Evolutionary conservation across 2,797 vertebrate species (phyloP).

Genomic region (Smutsia gigantea): DNA sequence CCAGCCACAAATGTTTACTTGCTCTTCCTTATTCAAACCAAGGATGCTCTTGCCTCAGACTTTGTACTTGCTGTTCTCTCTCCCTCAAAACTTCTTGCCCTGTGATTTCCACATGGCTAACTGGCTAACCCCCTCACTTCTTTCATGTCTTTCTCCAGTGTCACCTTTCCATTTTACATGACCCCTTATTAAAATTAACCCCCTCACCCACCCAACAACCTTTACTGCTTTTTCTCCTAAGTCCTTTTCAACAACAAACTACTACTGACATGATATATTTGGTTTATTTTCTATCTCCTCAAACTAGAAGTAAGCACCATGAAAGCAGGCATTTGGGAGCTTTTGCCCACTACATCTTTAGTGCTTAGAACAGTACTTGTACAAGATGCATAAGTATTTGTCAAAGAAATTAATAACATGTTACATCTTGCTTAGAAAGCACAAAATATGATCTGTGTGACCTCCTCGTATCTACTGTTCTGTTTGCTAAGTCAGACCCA

Average conservation of each 20-base stretch:
- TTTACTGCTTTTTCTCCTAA: not conserved
- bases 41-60: not conserved
- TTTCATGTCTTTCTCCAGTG: conserved; percentile 14
- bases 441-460: not conserved
- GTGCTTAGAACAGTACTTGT: not conserved
- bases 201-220: not conserved
- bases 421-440: not conserved
- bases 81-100: not conserved
- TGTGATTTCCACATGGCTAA: not conserved
- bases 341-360: not conserved
- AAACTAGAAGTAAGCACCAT: not conserved
- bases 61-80: not conserved
- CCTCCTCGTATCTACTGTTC: not conserved
- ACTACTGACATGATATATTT: not conserved
- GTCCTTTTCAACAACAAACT: not conserved
- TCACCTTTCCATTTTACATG: not conserved
- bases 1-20: not conserved
- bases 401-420: conserved; percentile 26
- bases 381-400: not conserved
- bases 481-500: not conserved
- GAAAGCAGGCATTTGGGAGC: not conserved
- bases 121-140: not conserved
- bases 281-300: not conserved
- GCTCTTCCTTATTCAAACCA: not conserved
- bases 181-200: not conserved